A percentile compares a stretch with the other conserved stretches of the same genome.
phyloP scores from a whole-genome alignment of 2,888 invertebrate species.

The Caenorhabditis angaria region DNA sequence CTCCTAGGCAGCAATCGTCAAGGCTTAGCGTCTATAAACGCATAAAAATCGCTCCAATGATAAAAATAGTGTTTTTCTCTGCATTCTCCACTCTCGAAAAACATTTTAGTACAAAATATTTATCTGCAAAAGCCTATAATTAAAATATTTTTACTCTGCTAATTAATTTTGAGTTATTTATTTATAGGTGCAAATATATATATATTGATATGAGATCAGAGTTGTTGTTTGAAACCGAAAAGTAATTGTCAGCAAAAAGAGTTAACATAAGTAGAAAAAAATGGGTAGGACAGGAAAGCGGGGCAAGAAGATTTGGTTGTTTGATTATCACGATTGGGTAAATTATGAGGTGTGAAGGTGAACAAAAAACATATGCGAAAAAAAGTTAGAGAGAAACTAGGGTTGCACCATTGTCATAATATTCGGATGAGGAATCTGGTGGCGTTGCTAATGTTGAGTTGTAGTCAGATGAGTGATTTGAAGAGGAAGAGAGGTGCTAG shows the following conservation, averaged over 20 bases:
- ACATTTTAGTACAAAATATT: no score
- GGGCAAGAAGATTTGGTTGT: not conserved
- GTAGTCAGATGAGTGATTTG: slow-evolving; percentile 12
- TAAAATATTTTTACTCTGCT: no score
- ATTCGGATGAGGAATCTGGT: slow-evolving; percentile 3
- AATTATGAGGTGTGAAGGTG: not conserved
- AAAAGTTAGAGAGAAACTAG: not conserved
- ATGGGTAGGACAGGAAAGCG: no score
- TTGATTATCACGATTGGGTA: not conserved
- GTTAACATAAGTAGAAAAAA: no score
- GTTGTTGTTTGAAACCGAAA: not conserved
- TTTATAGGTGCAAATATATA: not conserved
- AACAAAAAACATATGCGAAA: not conserved
- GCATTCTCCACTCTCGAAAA: no score
- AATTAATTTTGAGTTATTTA: not conserved
- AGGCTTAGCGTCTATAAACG: no score
- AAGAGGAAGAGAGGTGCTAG: slow-evolving; percentile 9
- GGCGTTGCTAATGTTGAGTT: slow-evolving; percentile 4
- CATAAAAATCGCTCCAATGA: no score
- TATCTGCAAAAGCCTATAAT: no score
- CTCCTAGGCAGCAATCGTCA: no score
- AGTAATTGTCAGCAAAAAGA: not conserved
- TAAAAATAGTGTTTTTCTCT: no score
- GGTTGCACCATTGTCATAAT: not conserved
- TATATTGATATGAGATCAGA: not conserved